Evolutionary conservation across 1,140 invertebrate genomes (phyloP).

Genomic region (Platorchestia sp.): DNA sequence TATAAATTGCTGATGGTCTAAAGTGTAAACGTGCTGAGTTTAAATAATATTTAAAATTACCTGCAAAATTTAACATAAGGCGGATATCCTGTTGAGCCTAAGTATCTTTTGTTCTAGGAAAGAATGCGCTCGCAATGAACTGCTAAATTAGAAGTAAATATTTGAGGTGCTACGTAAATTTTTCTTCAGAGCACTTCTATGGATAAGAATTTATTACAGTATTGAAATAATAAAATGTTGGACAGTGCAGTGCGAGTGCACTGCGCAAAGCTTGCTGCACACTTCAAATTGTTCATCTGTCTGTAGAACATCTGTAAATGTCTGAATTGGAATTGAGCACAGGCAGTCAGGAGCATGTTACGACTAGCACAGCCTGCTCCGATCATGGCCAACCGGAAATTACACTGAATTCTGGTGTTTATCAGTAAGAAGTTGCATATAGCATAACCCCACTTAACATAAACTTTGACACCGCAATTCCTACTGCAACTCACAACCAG

Average conservation of each 20-base stretch:
- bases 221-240: not conserved
- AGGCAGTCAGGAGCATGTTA: not conserved
- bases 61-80: too few relatives aligned
- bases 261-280: not conserved
- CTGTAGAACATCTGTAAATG: not conserved
- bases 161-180: too few relatives aligned
- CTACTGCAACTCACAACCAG: not conserved
- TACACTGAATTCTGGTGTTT: not conserved
- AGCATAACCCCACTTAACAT: not conserved
- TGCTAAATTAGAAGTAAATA: too few relatives aligned
- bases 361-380: not conserved
- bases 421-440: not conserved
- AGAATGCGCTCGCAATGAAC: too few relatives aligned
- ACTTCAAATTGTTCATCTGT: not conserved
- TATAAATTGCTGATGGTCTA: too few relatives aligned
- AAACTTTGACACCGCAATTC: not conserved
- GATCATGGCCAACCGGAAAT: not conserved
- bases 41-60: too few relatives aligned
- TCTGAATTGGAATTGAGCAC: not conserved
- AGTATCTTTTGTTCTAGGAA: too few relatives aligned
- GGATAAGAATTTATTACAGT: not conserved
- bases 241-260: not conserved
- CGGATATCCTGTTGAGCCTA: too few relatives aligned
- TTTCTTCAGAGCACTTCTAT: too few relatives aligned
- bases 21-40: too few relatives aligned